Evolutionary conservation across 1,140 invertebrate genomes (phyloP).

Genomic region (Aphis craccivora): DNA sequence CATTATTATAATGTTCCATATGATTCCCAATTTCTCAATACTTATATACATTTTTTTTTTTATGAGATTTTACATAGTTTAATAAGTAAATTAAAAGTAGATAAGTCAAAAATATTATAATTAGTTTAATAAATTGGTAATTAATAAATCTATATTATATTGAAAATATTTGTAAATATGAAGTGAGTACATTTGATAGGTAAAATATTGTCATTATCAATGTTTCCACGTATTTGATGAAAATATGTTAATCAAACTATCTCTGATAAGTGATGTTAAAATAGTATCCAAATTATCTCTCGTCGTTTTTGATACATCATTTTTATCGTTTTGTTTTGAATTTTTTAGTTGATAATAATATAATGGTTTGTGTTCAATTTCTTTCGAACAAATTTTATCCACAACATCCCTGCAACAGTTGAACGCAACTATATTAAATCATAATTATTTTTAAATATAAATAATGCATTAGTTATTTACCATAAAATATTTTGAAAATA

Average conservation of each 20-base stretch:
- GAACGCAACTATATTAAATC: background rate
- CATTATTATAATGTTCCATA: no score
- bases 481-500: background rate
- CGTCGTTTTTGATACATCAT: background rate
- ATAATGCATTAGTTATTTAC: background rate
- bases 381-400: background rate
- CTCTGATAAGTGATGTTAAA: background rate
- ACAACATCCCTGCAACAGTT: background rate
- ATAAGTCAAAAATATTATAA: background rate
- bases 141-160: background rate
- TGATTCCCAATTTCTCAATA: no score
- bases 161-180: background rate
- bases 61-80: no score
- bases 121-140: background rate
- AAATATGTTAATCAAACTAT: background rate
- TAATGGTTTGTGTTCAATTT: slow-evolving; percentile 7
- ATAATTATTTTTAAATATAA: background rate
- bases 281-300: slow-evolving; percentile 8
- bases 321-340: background rate
- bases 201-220: background rate
- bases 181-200: background rate
- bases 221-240: slow-evolving; percentile 17
- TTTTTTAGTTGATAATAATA: slow-evolving; percentile 27
- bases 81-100: no score
- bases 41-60: no score